Base-by-base conservation (phyloP, 2,888 invertebrate genomes). In the Campopleginae sp. region DNA sequence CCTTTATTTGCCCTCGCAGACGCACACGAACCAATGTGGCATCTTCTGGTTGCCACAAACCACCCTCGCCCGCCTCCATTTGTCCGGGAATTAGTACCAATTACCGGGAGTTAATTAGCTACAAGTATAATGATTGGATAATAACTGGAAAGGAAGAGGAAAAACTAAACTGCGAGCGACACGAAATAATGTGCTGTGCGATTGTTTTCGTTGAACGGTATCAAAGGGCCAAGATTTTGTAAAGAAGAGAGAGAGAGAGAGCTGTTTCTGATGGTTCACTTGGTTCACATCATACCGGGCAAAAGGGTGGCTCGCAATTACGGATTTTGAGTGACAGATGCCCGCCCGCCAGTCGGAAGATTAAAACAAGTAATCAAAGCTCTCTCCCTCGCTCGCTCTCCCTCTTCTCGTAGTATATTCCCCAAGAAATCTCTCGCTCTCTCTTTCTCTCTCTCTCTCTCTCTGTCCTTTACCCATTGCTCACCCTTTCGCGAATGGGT, bases 361-460 rank as follows among this genome's bases (percentile, higher is more conserved):
- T 93, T 93, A 93, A 93, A 93, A 93, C 93, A 93, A 93, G 93
- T 93, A 93, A 93, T 93, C 93, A 93, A 93, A 93, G 92, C 92
- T 79, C 72, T 48, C 76, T 38, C 10, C 33, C 48, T 23, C 19
- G 14, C 80, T 27, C 54, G 51, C 89, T 42, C 42, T 33, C 31
- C 17, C 80, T 31, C 65, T 51, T 90, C 91, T 88, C 83, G 89
- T 91, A 91, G 90, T 90, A 74, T 38, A 74, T 38, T 38, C 80
- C 79, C 77, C 58, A 77, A 65, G 80, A 68, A 68, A 63, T 76
- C 51, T 44, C 48, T 31, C 68, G 10, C 51, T 65, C n/a, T n/a
- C n/a, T n/a, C n/a, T 33, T 7, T 38, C 42, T 33, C 61, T 19
- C n/a, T n/a, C n/a, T n/a, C n/a, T 33, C 33, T 38, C 42, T 33